A percentile compares a stretch with the other conserved stretches of the same genome.
Conservation (phyloP, 53 echinoderm and acorn worm species). For the Hippasteria phrygiana region DNA sequence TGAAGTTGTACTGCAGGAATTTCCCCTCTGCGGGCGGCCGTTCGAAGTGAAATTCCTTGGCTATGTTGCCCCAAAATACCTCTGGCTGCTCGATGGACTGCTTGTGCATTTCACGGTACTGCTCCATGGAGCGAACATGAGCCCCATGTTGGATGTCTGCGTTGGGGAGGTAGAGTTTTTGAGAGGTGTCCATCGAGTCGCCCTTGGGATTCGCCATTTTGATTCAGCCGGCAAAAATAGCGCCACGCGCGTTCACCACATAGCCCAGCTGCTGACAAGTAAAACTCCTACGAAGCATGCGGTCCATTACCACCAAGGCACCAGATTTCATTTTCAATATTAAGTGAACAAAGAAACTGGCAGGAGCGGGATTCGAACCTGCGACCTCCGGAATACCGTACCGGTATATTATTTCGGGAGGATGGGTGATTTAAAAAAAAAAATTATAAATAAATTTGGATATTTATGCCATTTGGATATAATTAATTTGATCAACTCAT, state of each 20-base stretch:
- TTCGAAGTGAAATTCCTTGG: constrained; percentile 87
- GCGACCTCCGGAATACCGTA: too few species aligned
- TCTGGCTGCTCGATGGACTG: constrained; percentile 88
- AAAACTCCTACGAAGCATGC: constrained; percentile 1
- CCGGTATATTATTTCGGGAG: too few species aligned
- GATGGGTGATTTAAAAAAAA: too few species aligned
- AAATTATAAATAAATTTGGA: too few species aligned
- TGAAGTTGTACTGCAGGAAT: constrained; percentile 89
- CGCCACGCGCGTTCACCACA: neutral
- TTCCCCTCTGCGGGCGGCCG: constrained; percentile 78
- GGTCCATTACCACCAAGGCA: neutral
- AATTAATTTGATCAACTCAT: too few species aligned
- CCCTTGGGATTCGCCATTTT: constrained; percentile 49
- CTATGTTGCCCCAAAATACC: constrained; percentile 90
- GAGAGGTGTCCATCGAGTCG: constrained; percentile 31
- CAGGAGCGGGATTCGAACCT: too few species aligned
- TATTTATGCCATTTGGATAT: too few species aligned
- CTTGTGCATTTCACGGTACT: constrained; percentile 83
- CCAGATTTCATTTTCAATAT: too few species aligned
- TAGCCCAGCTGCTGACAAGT: too few species aligned
- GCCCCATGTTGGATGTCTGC: constrained; percentile 84
- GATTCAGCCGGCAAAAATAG: neutral
- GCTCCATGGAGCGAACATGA: constrained; percentile 82
- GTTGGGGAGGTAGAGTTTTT: constrained; percentile 73
- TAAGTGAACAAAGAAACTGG: too few species aligned